Base-by-base conservation (phyloP, 2,113 vertebrate genomes). In the Microcebus jonahi region DNA sequence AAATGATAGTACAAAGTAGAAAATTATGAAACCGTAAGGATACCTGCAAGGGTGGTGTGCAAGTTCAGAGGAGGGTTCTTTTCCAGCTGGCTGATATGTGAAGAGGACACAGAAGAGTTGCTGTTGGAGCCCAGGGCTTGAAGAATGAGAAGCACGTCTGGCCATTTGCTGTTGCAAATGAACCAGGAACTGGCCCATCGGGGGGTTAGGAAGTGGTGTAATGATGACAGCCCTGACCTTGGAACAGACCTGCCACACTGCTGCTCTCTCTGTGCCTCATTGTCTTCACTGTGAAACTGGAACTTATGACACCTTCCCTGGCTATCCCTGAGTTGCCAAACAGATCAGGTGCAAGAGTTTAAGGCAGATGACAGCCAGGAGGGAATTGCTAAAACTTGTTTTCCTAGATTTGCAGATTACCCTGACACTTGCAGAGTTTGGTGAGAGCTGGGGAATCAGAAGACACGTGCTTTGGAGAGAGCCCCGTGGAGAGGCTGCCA, bases 181-280 rank as follows among this genome's bases (percentile, higher is more conserved):
- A 45, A 45, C 45, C 45, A 45, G 45, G 67, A 61, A 34, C 76
- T 3, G 42, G 17, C 50, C 21, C 11, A 36, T 27, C 18, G 4
- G 18, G 34, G 15, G 45, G 42, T 20, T 15, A 8, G 7, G 3
- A 31, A 14, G 9, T 8, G 13, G 20, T 1, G 1, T n/a, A 14
- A 29, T 8, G 1, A 23, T 8, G 25, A 61, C 20, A 42, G 13
- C 8, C 8, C 50, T 1, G 5, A 25, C 61, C 63, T 36, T 9
- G 10, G 45, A 29, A 21, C 1, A 17, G n/a, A 36, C 36, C 55
- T 42, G 80, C 34, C 36, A 27, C 31, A 1, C 79, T 34, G 13
- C 10, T 9, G 8, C 36, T 13, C 42, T 42, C 39, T 29, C 65
- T 34, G 10, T 2, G 14, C 36, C 29, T 84, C 31, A 45, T 31